These are phyloP conservation scores for Acipenser oxyrinchus DNA, from an alignment of 2,797 vertebrate genomes.

Conservation along the genomic window DNA sequence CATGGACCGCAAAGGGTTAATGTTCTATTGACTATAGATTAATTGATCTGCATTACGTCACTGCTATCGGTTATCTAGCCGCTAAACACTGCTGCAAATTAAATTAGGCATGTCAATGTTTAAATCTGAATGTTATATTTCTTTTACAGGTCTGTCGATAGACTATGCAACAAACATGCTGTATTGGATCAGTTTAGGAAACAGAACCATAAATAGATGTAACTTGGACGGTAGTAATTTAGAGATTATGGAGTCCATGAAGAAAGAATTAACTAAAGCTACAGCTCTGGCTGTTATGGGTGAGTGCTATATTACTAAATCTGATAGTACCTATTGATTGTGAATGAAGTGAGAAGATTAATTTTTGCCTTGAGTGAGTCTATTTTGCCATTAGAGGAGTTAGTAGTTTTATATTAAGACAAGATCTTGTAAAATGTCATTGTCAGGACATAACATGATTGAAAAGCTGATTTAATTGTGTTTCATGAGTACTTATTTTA, in stretches of 20 bases:
- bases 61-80: too few species aligned
- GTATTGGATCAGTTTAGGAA: constrained; percentile 97
- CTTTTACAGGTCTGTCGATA: constrained; percentile 77
- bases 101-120: too few species aligned
- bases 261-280: constrained; percentile 85
- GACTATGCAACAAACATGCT: constrained; percentile 87
- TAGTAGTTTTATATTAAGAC: constrained; percentile 15
- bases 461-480: not conserved
- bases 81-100: too few species aligned
- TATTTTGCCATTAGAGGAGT: constrained; percentile 23
- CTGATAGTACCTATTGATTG: constrained; percentile 37
- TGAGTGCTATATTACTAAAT: constrained; percentile 62
- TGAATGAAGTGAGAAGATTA: constrained; percentile 41
- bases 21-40: too few species aligned
- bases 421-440: not conserved
- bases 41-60: too few species aligned
- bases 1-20: too few species aligned
- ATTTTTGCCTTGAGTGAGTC: constrained; percentile 30
- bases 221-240: constrained; percentile 87
- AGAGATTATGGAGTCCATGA: constrained; percentile 90
- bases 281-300: constrained; percentile 96
- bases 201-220: constrained; percentile 96
- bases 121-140: too few species aligned
- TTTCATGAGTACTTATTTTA: constrained; percentile 8
- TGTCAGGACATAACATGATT: not conserved